Base-by-base conservation (phyloP, 2,113 vertebrate species). In the Brachypodius melanocephalos region DNA sequence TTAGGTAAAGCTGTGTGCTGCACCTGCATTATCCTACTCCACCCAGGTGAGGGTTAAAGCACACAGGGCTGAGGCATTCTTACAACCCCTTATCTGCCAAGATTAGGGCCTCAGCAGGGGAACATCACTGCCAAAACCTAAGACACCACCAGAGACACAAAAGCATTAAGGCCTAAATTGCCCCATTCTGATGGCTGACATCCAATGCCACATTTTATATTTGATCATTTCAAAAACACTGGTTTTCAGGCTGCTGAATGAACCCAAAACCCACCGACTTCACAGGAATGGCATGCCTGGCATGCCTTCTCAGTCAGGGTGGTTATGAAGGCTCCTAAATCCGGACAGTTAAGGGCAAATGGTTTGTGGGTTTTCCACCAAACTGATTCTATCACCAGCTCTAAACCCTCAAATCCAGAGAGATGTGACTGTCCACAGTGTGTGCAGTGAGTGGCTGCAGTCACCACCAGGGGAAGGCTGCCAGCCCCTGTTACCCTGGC, bases 11-110 rank as follows among this genome's bases (percentile, higher is more conserved):
- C 65, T 63, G 34, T 38, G 48, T 29, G 43, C 10, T 45, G 57
- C 76, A 96, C 77, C 91, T 75, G 76, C 4, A 0, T 16, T 16
- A 58, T 55, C 69, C 48, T 36, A 65, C 91, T 76, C 77, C 89
- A 89, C 92, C 57, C 63, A 40, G 59, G 36, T 1, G 17, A 91
- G 51, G 72, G 88, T 83, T 97, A 96, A 96, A 83, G 78, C 89
- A 67, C 63, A 90, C 13, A 9, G 55, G 63, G 58, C 52, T 75
- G 77, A 94, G 72, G 49, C 6, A 36, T 52, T 49, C 54, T 85
- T 51, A 59, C 52, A 82, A 40, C 3, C 31, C 61, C 59, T 91
- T 76, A 91, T 73, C 84, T 69, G 62, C 51, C 1, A 1, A 28
- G 58, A 85, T 65, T 36, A 92, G 31, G 24, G 62, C 36, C 62